Conservation (phyloP, 2,888 invertebrate genomes). For the Cepaea hortensis region DNA sequence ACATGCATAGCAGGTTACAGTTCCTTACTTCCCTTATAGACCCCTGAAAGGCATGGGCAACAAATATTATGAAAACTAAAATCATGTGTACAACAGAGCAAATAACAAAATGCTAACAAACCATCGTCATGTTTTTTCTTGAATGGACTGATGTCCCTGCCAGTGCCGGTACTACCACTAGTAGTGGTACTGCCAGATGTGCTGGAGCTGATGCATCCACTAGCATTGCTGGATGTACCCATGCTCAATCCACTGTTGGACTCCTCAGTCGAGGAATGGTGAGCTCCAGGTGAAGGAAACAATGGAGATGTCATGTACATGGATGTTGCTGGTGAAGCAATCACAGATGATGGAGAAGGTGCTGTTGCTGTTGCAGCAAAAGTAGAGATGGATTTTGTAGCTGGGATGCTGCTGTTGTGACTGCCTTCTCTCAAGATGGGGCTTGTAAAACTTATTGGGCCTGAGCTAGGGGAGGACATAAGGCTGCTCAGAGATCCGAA, state of each 20-base stretch:
- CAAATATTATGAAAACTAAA: too few species aligned
- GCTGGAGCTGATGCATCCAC: not conserved
- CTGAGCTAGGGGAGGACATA: constrained; percentile 27
- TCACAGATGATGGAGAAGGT: not conserved
- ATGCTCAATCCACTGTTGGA: constrained; percentile 8
- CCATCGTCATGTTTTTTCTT: constrained; percentile 38
- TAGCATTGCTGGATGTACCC: not conserved
- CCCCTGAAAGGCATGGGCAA: too few species aligned
- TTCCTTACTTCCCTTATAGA: too few species aligned
- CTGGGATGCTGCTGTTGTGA: not conserved
- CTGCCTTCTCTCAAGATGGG: not conserved
- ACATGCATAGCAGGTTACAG: too few species aligned
- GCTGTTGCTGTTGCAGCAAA: not conserved
- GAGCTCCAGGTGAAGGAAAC: constrained; percentile 19
- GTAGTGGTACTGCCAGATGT: not conserved
- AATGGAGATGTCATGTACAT: not conserved
- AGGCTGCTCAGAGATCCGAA: constrained; percentile 38
- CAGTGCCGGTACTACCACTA: not conserved
- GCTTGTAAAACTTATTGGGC: constrained; percentile 16
- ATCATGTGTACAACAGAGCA: not conserved
- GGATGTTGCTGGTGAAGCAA: constrained; percentile 1
- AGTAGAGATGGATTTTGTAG: not conserved
- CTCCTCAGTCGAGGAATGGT: not conserved
- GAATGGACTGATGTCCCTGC: constrained; percentile 18
- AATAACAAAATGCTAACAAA: not conserved